Conservation (phyloP, 2,113 vertebrate species). For the Hypanus sabinus region DNA sequence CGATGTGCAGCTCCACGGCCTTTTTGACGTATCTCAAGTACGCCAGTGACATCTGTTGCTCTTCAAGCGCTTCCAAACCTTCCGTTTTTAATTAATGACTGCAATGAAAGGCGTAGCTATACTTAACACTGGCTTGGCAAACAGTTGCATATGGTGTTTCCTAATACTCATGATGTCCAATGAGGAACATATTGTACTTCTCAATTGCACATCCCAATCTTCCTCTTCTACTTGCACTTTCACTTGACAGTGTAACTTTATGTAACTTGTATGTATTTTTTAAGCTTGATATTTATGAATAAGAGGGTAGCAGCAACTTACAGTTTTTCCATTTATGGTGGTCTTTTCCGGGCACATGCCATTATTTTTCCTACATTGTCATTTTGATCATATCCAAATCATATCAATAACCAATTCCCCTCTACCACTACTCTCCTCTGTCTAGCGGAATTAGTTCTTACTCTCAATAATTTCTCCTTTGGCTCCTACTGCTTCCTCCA, state of each 20-base stretch:
- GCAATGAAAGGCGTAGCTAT: not conserved
- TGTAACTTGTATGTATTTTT: not conserved
- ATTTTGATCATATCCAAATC: no score
- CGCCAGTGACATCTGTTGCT: not conserved
- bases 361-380: no score
- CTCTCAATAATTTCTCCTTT: no score
- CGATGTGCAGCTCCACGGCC: not conserved
- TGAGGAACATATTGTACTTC: not conserved
- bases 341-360: no score
- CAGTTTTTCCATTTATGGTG: not conserved
- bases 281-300: not conserved
- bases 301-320: no score
- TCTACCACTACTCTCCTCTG: no score
- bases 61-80: not conserved
- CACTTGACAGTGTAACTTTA: not conserved
- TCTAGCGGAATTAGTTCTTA: no score
- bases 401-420: no score
- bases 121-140: not conserved
- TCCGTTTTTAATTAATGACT: not conserved
- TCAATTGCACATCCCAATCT: not conserved
- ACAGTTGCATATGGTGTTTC: not conserved
- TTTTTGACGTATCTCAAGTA: not conserved
- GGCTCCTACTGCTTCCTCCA: no score
- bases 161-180: not conserved
- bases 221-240: not conserved